Evolutionary conservation across 2,113 vertebrate species (phyloP).

Genomic region (Hydropotes inermis): DNA sequence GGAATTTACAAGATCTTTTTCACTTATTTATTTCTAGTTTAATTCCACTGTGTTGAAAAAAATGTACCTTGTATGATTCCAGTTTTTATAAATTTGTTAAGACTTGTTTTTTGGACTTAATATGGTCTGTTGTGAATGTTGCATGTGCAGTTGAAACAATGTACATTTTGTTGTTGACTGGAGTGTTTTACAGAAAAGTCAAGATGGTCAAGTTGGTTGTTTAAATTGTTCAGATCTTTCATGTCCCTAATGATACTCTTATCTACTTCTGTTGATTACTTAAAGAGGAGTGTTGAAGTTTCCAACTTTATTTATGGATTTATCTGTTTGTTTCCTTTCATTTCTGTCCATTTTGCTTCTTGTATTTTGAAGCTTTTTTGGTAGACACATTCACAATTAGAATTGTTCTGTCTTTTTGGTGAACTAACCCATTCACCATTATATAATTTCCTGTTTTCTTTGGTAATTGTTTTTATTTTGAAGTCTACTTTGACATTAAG

Average conservation of each 20-base stretch:
- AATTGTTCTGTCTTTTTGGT: background rate
- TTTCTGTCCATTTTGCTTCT: background rate
- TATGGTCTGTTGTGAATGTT: background rate
- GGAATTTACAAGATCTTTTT: background rate
- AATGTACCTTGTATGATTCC: background rate
- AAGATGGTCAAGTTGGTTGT: background rate
- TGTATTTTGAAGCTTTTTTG: background rate
- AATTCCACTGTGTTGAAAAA: background rate
- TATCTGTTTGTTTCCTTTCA: background rate
- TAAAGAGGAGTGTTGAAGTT: background rate
- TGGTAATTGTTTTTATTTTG: background rate
- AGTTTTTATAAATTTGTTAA: background rate
- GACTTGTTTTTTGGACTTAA: background rate
- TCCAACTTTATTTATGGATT: background rate
- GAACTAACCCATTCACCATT: background rate
- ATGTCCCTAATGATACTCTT: background rate
- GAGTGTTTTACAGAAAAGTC: background rate
- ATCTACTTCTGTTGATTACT: background rate
- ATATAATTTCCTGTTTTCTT: background rate
- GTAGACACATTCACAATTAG: background rate
- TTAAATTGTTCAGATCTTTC: background rate
- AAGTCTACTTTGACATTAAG: background rate
- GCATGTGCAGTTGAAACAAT: background rate
- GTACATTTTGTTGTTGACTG: background rate
- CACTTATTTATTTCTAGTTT: background rate